Base-by-base conservation (phyloP, 2,113 vertebrate genomes). In the Vulpes ferrilata region DNA sequence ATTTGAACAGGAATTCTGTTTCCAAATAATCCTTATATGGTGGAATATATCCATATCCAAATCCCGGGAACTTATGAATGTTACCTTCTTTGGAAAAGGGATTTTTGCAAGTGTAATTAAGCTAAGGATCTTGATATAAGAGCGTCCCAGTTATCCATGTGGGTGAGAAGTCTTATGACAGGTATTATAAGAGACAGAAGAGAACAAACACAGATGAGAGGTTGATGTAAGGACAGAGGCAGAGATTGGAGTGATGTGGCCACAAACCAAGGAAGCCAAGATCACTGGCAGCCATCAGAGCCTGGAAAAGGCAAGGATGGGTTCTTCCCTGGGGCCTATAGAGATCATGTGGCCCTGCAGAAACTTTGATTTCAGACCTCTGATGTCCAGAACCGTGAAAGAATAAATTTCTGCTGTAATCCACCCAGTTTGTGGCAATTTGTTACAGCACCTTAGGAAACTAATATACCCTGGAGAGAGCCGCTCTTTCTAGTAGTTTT, bases 261-360 rank as follows among this genome's bases (percentile, higher is more conserved):
- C 16, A 25, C 15, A 59, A 35, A 30, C 11, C 9, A 80, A 83
- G 25, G 4, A 88, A 38, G 15, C 22, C 48, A 32, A 48, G 6
- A 13, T 6, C 20, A 8, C 13, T 23, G 16, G 57, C 7, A 11
- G 51, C 15, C 69, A 30, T 5, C 23, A 62, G 55, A 51, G 67
- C 6, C 23, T 67, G 2, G 19, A 71, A 55, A 2, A 43, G 2
- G 3, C 32, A 71, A 60, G 7, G 12, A 3, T 15, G 13, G 27
- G 9, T 48, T 35, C 7, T 76, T 11, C 7, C 19, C 23, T 10
- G 22, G 16, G 4, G 17, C 12, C 7, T 59, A 7, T 48, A 9
- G 12, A 19, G n/a, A 11, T 20, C 12, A 64, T 3, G 4, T 5
- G 35, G 3, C 19, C 1, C 17, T 19, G 11, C 0, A 25, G 12